Evolutionary conservation across 2,113 vertebrate species (phyloP), one percentile per base, ranked within the genome.

Genomic region (Anguilla rostrata): DNA sequence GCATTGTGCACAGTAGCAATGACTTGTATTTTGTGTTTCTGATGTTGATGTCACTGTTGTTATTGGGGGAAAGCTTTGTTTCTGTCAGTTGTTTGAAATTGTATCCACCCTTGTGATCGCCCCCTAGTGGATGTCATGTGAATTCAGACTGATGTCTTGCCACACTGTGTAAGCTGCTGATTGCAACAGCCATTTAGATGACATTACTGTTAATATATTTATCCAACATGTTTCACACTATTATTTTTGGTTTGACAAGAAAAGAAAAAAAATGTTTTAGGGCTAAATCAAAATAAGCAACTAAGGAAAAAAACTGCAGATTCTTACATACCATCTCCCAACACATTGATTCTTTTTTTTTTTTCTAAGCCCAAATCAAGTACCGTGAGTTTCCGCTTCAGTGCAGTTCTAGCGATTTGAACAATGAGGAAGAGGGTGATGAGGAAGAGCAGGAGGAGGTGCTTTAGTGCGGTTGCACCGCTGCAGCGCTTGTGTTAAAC

Each of bases 401-500:
- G 26, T 34, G 11, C n/a, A n/a, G 22, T 75, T 75, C 49, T 53
- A 53, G 12, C 12, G 49, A 53, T 53, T 29, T 75, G 60, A 66
- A 8, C 22, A 26, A 66, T 34, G 11, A 29, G 26, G 71, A 75
- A 3, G 71, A 75, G 71, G 71, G 11, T 12, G n/a, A 75, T n/a
- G 40, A 41, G 81, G 40, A 39, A 15, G 7, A 29, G 34, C 29
- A 20, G 49, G 81, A 53, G 46, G 26, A 56, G 43, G 81, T 40
- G 34, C 84, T 49, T 46, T 29, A 85, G 78, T 41, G 84, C 60
- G 84, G 53, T 8, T 56, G 34, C 26, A 9, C 71, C 16, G 5
- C 49, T n/a, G 39, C 71, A 22, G 78, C 34, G 26, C 78, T 39
- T 46, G 79, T 83, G 29, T 84, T 84, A 86, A 83, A 86, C 41